phyloP scores from a whole-genome alignment of 1,140 invertebrate species.

The Apis cerana region DNA sequence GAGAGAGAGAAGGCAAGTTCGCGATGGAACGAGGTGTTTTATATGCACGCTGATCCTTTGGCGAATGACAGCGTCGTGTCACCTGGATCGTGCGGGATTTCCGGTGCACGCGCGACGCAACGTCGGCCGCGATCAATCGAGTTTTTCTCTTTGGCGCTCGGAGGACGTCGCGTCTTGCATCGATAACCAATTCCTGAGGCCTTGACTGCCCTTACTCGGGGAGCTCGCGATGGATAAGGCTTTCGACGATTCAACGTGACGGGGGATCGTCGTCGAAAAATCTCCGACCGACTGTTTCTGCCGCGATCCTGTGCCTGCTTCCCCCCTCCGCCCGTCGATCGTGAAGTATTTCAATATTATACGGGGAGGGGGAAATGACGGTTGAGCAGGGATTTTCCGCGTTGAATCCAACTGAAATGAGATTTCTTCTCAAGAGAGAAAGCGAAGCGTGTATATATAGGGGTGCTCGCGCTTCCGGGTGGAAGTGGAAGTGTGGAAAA shows the following conservation, averaged over 20 bases:
- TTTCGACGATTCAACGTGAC: conserved; percentile 37
- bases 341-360: neutral
- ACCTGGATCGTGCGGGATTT: conserved; percentile 56
- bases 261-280: conserved; percentile 28
- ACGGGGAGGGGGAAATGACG: too few species aligned
- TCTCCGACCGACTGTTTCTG: neutral
- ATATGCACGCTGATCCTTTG: conserved; percentile 24
- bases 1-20: too few species aligned
- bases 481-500: too few species aligned
- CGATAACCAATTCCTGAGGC: conserved; percentile 51
- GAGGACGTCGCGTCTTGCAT: conserved; percentile 54
- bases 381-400: neutral
- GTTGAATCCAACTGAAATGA: neutral
- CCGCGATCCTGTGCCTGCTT: too few species aligned
- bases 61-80: conserved; percentile 43
- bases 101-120: conserved; percentile 48
- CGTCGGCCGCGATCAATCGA: conserved; percentile 34
- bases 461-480: too few species aligned
- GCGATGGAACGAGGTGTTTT: conserved; percentile 7
- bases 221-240: conserved; percentile 23
- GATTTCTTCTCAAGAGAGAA: neutral
- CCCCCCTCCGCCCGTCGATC: neutral
- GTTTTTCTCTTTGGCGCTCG: conserved; percentile 59
- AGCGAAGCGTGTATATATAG: too few species aligned
- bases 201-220: conserved; percentile 40